Percentiles rank a stretch among this genome's conserved stretches.
Conservation (phyloP, 92 coral and sea anemone species). For the Phenganax marumi region DNA sequence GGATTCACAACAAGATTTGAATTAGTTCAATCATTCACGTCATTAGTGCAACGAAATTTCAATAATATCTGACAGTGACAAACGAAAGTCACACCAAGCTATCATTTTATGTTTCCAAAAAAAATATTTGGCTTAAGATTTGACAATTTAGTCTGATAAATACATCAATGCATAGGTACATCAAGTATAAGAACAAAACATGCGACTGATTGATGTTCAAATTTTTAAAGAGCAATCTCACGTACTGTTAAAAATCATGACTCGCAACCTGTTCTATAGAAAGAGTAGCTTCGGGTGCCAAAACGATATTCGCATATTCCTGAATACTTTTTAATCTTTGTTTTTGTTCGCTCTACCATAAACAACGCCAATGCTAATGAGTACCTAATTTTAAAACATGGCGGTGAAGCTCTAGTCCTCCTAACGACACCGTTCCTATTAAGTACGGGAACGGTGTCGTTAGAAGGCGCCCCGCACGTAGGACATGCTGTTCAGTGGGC, state of each 20-base stretch:
- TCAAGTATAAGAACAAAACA: neutral
- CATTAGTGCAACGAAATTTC: no score
- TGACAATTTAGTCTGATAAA: neutral
- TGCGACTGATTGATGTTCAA: neutral
- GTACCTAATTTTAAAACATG: neutral
- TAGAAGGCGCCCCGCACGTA: no score
- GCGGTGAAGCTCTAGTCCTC: neutral
- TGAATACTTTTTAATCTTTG: slow-evolving; percentile 25
- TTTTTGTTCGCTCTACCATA: slow-evolving; percentile 30
- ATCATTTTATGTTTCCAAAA: no score
- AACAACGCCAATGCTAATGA: slow-evolving; percentile 30
- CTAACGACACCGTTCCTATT: neutral
- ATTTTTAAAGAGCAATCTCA: neutral
- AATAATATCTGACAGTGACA: no score
- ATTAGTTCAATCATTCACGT: no score
- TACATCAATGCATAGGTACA: neutral
- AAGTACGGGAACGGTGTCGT: neutral
- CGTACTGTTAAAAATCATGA: neutral
- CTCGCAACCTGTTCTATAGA: neutral
- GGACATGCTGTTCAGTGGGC: no score
- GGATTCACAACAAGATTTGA: no score
- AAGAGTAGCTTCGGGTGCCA: neutral
- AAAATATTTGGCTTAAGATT: slow-evolving; percentile 6
- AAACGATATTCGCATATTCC: neutral
- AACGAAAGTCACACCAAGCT: no score